Conservation (phyloP, 1,140 invertebrate genomes). For the Aphidius gifuensis region DNA sequence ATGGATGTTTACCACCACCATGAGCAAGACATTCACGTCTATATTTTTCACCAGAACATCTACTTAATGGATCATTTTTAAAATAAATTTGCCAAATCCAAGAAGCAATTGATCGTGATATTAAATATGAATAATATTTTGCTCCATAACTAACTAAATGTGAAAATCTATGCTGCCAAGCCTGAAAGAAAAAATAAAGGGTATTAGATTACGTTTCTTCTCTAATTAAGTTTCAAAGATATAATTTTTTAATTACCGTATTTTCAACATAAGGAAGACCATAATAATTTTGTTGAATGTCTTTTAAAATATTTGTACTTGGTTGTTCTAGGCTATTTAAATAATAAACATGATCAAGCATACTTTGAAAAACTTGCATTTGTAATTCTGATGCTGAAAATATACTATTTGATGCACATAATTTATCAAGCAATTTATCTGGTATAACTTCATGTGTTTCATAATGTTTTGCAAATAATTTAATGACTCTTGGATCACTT, state of each 20-base stretch:
- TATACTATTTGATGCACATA: conserved; percentile 80
- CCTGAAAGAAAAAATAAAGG: conserved; percentile 53
- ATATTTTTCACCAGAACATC: conserved; percentile 73
- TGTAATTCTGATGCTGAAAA: conserved; percentile 90
- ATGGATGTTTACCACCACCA: conserved; percentile 84
- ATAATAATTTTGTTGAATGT: conserved; percentile 82
- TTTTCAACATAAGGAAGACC: conserved; percentile 81
- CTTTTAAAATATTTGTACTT: conserved; percentile 77
- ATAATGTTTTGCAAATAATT: conserved; percentile 87
- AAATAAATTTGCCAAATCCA: conserved; percentile 93
- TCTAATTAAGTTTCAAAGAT: conserved; percentile 12
- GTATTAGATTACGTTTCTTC: background rate
- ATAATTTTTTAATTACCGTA: conserved; percentile 63
- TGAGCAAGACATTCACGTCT: conserved; percentile 74
- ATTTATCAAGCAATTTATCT: conserved; percentile 68
- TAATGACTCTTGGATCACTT: conserved; percentile 80
- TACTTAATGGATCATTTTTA: conserved; percentile 75
- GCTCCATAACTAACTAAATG: conserved; percentile 97
- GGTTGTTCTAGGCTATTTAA: conserved; percentile 56
- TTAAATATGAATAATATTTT: conserved; percentile 96
- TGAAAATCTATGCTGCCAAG: conserved; percentile 94
- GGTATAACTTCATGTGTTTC: conserved; percentile 84
- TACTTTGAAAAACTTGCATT: conserved; percentile 70
- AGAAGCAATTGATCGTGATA: conserved; percentile 89
- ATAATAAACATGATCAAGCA: conserved; percentile 87